Evolutionary conservation across 2,888 invertebrate species (phyloP), one percentile per base, ranked within the genome.

Genomic region (Clusia tigrina): DNA sequence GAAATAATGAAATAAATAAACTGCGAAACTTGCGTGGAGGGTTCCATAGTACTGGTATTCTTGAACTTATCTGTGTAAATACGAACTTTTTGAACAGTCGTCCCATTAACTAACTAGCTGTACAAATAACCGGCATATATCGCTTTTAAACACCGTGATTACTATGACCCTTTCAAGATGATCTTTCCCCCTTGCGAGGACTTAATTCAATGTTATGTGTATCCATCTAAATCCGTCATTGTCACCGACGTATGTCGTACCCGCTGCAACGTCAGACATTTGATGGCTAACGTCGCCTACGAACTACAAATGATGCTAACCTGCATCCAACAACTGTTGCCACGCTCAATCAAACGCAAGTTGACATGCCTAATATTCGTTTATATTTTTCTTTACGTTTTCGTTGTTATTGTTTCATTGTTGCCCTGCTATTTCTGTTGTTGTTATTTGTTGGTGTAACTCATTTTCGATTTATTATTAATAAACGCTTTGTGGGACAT

Each of bases 181-280:
- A 32, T 9, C 32, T 9, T 9, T 32, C 32, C 12, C 6, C 32
- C 32, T 9, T 9, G 6, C 12, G 32, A 42, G 42, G 3, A 42
- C 42, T n/a, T n/a, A n/a, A n/a, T n/a, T n/a, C n/a, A 48, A 18
- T 18, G 15, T 55, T 22, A 23, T 51, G 20, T 23, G 59, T 65
- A 62, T 67, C 67, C 63, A 63, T 67, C 63, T 60, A 63, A 67
- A 67, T 67, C 67, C 54, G 67, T 67, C 67, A 67, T 65, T 67
- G 67, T 67, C 67, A 65, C 48, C 62, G 63, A 60, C 63, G 64
- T 42, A 38, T 65, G 67, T 61, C 60, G 52, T 5, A 37, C 53
- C 38, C 58, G 62, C 25, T 55, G 51, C 54, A 55, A 55, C 52
- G 63, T 59, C 59, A 58, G 58, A 63, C 60, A 32, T 53, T 58